Conservation (phyloP, 2,797 vertebrate genomes). For the Coranthus polyacanthus region DNA sequence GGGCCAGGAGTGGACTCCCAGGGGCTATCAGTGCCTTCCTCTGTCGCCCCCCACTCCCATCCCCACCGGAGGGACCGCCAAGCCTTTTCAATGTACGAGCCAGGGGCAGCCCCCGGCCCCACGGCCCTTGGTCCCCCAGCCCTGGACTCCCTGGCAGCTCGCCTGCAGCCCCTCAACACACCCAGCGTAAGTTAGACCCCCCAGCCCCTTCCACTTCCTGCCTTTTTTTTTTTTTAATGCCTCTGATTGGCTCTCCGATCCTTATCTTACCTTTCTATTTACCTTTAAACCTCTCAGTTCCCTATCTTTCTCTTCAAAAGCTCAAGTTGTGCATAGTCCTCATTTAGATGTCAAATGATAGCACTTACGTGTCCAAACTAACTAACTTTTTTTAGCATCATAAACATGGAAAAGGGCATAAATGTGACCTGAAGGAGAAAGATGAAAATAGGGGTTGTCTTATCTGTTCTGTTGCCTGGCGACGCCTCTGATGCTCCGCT, state of each 20-base stretch:
- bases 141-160: conserved; percentile 90
- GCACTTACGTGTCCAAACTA: background rate
- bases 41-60: conserved; percentile 66
- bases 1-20: conserved; percentile 69
- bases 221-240: conserved; percentile 32
- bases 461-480: conserved; percentile 50
- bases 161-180: conserved; percentile 93
- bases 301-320: conserved; percentile 64
- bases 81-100: conserved; percentile 98
- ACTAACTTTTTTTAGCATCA: background rate
- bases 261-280: conserved; percentile 44
- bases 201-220: conserved; percentile 34
- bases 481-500: conserved; percentile 35
- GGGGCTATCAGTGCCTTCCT: conserved; percentile 66
- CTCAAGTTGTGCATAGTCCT: conserved; percentile 46
- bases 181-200: conserved; percentile 89
- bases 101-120: conserved; percentile 88
- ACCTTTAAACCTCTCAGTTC: conserved; percentile 36
- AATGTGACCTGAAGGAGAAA: conserved; percentile 57
- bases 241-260: conserved; percentile 60
- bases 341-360: background rate
- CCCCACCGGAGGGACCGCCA: conserved; percentile 91
- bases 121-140: conserved; percentile 89
- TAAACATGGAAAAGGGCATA: conserved; percentile 36
- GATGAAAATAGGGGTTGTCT: conserved; percentile 52